Conservation (phyloP, 2,797 vertebrate species). For the Sebastes itinus region DNA sequence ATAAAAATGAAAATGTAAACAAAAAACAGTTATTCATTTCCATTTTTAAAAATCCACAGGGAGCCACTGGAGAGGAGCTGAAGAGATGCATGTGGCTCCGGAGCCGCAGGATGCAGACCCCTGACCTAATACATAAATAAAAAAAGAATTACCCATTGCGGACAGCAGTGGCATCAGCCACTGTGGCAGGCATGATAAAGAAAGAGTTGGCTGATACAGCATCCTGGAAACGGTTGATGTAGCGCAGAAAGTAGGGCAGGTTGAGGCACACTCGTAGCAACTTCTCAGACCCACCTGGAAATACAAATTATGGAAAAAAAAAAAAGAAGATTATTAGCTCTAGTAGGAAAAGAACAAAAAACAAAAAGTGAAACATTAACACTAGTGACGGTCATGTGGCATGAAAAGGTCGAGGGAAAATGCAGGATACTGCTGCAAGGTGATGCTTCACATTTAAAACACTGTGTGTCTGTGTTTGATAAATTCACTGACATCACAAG, state of each 20-base stretch:
- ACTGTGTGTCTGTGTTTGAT: not conserved
- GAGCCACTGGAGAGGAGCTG: too few relatives aligned
- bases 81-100: too few relatives aligned
- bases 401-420: not conserved
- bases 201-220: constrained; percentile 97
- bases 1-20: too few relatives aligned
- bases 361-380: not conserved
- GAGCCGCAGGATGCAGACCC: too few relatives aligned
- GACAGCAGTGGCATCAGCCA: constrained; percentile 97
- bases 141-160: constrained; percentile 86
- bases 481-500: not conserved
- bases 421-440: not conserved
- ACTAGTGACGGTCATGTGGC: not conserved
- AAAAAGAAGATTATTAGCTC: not conserved
- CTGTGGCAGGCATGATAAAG: constrained; percentile 99
- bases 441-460: not conserved
- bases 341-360: not conserved
- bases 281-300: constrained; percentile 95
- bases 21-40: too few relatives aligned
- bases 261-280: constrained; percentile 97
- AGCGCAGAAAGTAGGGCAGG: constrained; percentile 96
- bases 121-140: not conserved
- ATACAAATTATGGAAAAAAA: not conserved
- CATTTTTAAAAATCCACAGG: too few relatives aligned
- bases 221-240: constrained; percentile 99